A percentile compares a stretch with the other conserved stretches of the same genome.
phyloP scores from a whole-genome alignment of 2,888 invertebrate species.

The Cephus spinipes region DNA sequence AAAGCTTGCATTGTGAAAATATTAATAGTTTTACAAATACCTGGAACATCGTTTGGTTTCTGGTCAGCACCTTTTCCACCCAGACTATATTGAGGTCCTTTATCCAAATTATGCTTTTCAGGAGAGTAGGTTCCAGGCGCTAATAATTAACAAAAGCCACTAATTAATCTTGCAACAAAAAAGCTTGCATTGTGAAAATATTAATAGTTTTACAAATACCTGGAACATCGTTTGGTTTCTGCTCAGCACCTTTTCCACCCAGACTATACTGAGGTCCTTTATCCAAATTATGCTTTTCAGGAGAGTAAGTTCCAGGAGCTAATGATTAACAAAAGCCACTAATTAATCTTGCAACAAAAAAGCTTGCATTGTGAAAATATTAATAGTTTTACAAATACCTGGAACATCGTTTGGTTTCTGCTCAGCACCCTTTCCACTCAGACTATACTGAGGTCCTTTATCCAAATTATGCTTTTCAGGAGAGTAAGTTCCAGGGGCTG shows the following conservation, averaged over 20 bases:
- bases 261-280: conserved; percentile 79
- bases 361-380: not conserved
- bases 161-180: not conserved
- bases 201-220: conserved; percentile 32
- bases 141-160: not conserved
- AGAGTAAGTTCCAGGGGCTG: conserved; percentile 69
- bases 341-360: too few relatives aligned
- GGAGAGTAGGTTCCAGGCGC: conserved; percentile 69
- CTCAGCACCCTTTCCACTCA: conserved; percentile 68
- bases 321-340: too few relatives aligned
- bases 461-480: conserved; percentile 69
- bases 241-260: conserved; percentile 65
- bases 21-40: conserved; percentile 61
- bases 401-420: conserved; percentile 65
- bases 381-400: conserved; percentile 30
- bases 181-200: not conserved
- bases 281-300: conserved; percentile 68
- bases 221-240: conserved; percentile 64
- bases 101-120: conserved; percentile 68
- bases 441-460: conserved; percentile 78
- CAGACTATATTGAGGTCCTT: conserved; percentile 79
- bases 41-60: conserved; percentile 75
- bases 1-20: not conserved
- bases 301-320: conserved; percentile 69
- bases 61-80: conserved; percentile 74